phyloP scores from a whole-genome alignment of 2,113 vertebrate species.

The Cottus gobio region DNA sequence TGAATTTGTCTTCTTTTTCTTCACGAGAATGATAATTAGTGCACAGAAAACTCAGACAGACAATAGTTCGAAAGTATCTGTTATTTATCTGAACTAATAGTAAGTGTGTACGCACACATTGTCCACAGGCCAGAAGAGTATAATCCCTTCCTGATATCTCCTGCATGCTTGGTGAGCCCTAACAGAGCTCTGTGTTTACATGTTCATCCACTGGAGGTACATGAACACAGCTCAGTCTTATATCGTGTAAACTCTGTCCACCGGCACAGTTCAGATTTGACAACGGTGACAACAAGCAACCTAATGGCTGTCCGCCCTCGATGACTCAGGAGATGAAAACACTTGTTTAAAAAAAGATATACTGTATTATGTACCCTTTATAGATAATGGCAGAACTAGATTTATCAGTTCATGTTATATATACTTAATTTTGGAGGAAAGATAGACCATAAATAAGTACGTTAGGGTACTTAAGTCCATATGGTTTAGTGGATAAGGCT shows the following conservation, averaged over 20 bases:
- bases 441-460: neutral
- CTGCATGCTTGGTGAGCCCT: neutral
- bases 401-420: neutral
- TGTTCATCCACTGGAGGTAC: conserved; percentile 2
- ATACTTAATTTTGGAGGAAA: neutral
- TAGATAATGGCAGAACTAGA: neutral
- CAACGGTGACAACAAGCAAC: conserved; percentile 3
- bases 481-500: neutral
- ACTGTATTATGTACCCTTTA: neutral
- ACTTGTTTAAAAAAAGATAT: neutral
- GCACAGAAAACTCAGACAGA: neutral
- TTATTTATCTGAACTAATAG: neutral
- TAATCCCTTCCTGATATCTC: neutral
- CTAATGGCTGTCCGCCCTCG: neutral
- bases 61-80: neutral
- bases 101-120: neutral
- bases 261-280: conserved; percentile 11
- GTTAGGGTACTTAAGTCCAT: too few relatives aligned
- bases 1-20: neutral
- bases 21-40: neutral
- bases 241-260: neutral
- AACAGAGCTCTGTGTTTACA: neutral
- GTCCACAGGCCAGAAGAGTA: neutral
- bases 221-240: neutral
- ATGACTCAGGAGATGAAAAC: neutral